These are phyloP conservation scores for Patagioenas fasciata DNA, from an alignment of 2,113 vertebrate genomes.

Conservation along the genomic window DNA sequence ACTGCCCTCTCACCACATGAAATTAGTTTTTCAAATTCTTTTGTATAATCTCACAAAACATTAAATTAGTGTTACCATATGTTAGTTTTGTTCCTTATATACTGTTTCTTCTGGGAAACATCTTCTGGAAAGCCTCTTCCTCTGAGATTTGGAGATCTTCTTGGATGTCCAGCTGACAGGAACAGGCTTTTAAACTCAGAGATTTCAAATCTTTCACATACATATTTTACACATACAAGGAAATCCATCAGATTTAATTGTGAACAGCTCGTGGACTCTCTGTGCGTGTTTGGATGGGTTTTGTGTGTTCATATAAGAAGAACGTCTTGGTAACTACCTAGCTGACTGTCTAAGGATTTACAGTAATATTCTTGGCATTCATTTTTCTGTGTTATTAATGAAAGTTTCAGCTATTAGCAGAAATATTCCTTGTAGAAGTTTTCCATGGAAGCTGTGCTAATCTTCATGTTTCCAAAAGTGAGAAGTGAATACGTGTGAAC, in stretches of 20 bases:
- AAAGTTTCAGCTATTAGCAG: neutral
- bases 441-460: neutral
- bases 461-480: neutral
- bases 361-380: neutral
- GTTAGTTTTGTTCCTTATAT: neutral
- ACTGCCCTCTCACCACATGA: neutral
- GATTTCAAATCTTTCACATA: neutral
- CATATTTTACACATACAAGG: neutral
- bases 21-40: neutral
- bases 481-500: neutral
- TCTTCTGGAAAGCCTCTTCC: neutral
- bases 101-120: neutral
- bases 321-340: neutral
- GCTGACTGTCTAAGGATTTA: neutral
- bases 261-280: neutral
- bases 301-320: neutral
- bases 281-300: neutral
- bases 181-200: neutral
- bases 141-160: neutral
- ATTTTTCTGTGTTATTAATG: conserved; percentile 5
- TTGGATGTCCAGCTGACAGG: neutral
- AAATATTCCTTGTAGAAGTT: neutral
- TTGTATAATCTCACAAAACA: neutral
- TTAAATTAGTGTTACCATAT: neutral
- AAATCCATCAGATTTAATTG: neutral